Base-by-base conservation (phyloP, 2,113 vertebrate species). In the Sphyrna mokarran region DNA sequence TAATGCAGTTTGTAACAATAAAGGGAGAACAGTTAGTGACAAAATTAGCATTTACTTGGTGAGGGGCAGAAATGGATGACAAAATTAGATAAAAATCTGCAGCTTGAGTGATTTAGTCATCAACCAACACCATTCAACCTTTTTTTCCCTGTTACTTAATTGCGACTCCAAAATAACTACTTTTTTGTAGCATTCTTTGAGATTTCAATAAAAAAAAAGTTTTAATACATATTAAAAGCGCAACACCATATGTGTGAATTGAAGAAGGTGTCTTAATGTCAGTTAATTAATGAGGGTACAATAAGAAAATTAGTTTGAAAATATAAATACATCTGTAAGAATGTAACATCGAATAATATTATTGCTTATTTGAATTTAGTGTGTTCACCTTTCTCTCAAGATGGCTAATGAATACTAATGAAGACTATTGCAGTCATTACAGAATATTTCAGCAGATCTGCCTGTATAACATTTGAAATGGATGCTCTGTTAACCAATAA, bases 181-280 rank as follows among this genome's bases (percentile, higher is more conserved):
- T 9, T 66, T 48, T 37, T 66, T 66, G 33, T 0, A 29, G 40
- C 1, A 9, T 66, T 37, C 9, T 93, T 68, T 91, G 89, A 63
- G 90, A 66, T 68, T 93, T 93, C 33, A 93, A 37, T 61, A 93
- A 66, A 3, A 93, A 93, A 93, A 66, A 66, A 93, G 40, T 33
- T 61, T 91, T 91, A 58, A n/a, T 33, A 16, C 29, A 22, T 33
- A 22, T 66, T 93, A 66, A 63, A 76, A 68, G 90, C 16, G 20
- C 66, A 66, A 61, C 61, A 66, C 33, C 61, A 93, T 63, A 63
- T 91, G 37, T 37, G 61, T 63, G 58, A 93, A 61, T 87, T 66
- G 13, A 91, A 93, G 29, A 90, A 58, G 20, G 22, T 86, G 20
- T 3, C 43, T 26, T 72, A 85, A 85, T 16, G 14, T 14, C 0